Evolutionary conservation across 2,888 invertebrate genomes (phyloP).

Genomic region (Cheilosia urbana): DNA sequence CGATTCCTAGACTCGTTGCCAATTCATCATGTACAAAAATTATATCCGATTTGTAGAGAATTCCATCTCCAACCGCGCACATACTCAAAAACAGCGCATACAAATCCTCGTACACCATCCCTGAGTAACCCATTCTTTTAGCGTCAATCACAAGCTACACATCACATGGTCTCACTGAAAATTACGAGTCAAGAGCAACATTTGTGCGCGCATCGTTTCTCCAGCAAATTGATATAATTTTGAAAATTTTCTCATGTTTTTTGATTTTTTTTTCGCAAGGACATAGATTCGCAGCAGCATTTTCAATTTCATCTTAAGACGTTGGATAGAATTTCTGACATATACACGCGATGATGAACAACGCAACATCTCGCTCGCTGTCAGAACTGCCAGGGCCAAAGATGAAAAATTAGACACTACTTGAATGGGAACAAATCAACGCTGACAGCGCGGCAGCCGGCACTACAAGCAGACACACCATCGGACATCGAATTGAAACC

Average conservation of each 20-base stretch:
- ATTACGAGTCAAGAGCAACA: slow-evolving; percentile 49
- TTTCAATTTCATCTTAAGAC: slow-evolving; percentile 56
- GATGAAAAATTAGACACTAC: slow-evolving; percentile 59
- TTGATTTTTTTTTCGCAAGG: neutral
- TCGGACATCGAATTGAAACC: slow-evolving; percentile 60
- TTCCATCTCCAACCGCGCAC: too few relatives aligned
- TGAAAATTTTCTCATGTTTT: neutral
- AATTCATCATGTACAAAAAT: slow-evolving; percentile 2
- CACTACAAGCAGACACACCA: slow-evolving; percentile 1
- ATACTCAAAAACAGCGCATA: neutral
- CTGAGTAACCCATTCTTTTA: slow-evolving; percentile 19
- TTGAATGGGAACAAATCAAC: slow-evolving; percentile 58
- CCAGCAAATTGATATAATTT: slow-evolving; percentile 57
- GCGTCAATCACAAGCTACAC: slow-evolving; percentile 38
- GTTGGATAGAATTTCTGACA: slow-evolving; percentile 56
- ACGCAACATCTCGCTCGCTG: slow-evolving; percentile 51
- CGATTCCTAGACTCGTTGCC: slow-evolving; percentile 10
- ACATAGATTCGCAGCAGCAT: neutral
- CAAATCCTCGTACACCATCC: slow-evolving; percentile 4
- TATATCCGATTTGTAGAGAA: neutral
- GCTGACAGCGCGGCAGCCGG: slow-evolving; percentile 46
- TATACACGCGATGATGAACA: slow-evolving; percentile 23
- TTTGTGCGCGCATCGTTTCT: slow-evolving; percentile 47
- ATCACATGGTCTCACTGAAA: neutral
- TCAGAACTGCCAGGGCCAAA: slow-evolving; percentile 51